Evolutionary conservation across 1,140 invertebrate genomes (phyloP).

Genomic region (Nautilus pompilius): DNA sequence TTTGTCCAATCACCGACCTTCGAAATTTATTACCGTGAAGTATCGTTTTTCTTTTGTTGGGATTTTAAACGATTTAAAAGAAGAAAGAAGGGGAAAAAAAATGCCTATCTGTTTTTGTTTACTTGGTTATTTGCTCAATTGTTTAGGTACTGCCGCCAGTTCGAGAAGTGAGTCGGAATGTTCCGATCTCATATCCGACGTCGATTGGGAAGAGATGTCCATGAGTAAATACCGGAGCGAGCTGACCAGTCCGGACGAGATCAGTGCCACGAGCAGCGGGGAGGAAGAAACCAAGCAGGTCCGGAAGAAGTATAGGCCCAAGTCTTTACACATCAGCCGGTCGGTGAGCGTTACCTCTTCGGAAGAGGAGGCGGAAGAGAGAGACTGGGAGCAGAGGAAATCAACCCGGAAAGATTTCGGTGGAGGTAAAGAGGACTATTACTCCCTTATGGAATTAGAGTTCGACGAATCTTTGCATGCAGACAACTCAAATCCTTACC

Average conservation of each 20-base stretch:
- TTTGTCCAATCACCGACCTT: too few species aligned
- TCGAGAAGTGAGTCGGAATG: constrained; percentile 32
- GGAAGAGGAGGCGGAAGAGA: constrained; percentile 33
- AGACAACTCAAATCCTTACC: too few species aligned
- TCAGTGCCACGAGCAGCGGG: constrained; percentile 33
- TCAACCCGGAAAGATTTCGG: too few species aligned
- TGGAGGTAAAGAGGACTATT: too few species aligned
- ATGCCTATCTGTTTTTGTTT: neutral
- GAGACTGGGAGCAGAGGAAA: neutral
- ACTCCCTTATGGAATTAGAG: too few species aligned
- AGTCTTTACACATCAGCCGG: constrained; percentile 39
- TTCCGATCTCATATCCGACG: constrained; percentile 22
- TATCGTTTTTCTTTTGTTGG: too few species aligned
- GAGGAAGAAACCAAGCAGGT: constrained; percentile 23
- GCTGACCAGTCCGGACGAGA: constrained; percentile 28
- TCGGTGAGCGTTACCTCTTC: constrained; percentile 45
- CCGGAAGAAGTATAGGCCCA: constrained; percentile 39
- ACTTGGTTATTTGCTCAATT: neutral
- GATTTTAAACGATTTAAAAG: too few species aligned
- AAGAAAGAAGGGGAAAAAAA: too few species aligned
- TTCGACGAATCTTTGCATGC: too few species aligned
- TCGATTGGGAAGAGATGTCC: constrained; percentile 33
- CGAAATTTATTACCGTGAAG: too few species aligned
- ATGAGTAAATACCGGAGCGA: constrained; percentile 26
- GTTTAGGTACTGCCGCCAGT: constrained; percentile 7